Evolutionary conservation across 2,113 vertebrate species (phyloP).

Genomic region (Quiscalus mexicanus): DNA sequence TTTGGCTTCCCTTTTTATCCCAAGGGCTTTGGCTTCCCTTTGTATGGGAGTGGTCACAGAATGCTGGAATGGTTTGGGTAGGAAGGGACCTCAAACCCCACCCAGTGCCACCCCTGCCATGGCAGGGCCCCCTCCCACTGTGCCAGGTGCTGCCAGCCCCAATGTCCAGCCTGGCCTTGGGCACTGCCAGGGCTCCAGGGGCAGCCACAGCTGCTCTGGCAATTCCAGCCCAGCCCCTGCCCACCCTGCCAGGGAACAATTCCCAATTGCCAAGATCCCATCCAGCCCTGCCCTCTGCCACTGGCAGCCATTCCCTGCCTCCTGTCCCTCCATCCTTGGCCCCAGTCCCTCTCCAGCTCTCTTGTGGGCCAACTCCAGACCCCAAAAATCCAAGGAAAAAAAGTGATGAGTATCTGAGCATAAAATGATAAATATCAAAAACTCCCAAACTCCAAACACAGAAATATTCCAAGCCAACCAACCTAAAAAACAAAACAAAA

Average conservation of each 20-base stretch:
- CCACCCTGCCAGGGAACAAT: background rate
- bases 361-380: accelerated
- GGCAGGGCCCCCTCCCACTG: background rate
- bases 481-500: accelerated
- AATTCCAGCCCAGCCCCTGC: background rate
- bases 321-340: background rate
- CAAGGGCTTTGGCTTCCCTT: too few relatives aligned
- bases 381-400: background rate
- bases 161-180: background rate
- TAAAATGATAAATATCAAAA: background rate
- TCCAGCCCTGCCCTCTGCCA: background rate
- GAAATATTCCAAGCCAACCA: background rate
- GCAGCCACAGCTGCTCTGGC: background rate
- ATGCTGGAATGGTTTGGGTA: background rate
- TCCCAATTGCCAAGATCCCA: background rate
- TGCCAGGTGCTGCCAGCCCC: background rate
- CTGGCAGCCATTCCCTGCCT: background rate
- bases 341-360: background rate
- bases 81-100: background rate
- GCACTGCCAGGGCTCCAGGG: background rate
- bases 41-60: background rate
- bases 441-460: background rate
- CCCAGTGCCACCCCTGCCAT: background rate
- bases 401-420: accelerated
- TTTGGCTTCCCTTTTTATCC: too few relatives aligned